Base-by-base conservation (phyloP, 2,797 vertebrate genomes). In the Sitta carolinensis region DNA sequence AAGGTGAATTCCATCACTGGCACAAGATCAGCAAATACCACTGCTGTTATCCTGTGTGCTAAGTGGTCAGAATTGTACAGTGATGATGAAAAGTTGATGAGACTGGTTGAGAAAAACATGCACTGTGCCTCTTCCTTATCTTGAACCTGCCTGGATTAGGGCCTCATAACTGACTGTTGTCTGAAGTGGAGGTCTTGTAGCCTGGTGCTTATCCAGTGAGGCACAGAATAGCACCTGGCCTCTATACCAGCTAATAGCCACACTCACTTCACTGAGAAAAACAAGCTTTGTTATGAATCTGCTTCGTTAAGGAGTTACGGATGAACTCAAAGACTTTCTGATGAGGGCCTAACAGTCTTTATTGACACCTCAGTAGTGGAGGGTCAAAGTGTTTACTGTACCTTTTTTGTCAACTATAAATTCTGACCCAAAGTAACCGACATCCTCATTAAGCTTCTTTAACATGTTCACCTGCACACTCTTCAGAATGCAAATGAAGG, bases 371-470 rank as follows among this genome's bases (percentile, higher is more conserved):
- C 45, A 40, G 23, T 40, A 66, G 11, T 52, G 29, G 10, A 45
- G 23, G 13, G 13, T 11, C 11, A 30, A 52, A 45, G 14, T 21
- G 11, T 34, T 66, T 15, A 29, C 40, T 76, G 19, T 11, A 18
- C 11, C 9, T 52, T 27, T 45, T 51, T n/a, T 52, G 23, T 47
- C 38, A 52, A 0, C 6, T 40, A 18, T 29, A 34, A 47, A 64
- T 87, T 58, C 45, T 79, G 16, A 51, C 23, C 4, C 4, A 72
- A 73, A 58, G 5, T 25, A 64, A 64, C 10, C 0, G 0, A 20
- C 54, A 29, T n/a, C 13, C 9, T 87, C 29, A 21, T 29, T 66
- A 51, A 45, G 20, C 17, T 52, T 45, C 29, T 66, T 59, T 52
- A 47, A 34, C 13, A 66, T 15, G 2, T 30, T 58, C 17, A 40